Percentiles rank a stretch among this genome's conserved stretches.
These are phyloP conservation scores for Zosterops pallidus DNA, from an alignment of 2,113 vertebrate genomes.

Conservation along the genomic window DNA sequence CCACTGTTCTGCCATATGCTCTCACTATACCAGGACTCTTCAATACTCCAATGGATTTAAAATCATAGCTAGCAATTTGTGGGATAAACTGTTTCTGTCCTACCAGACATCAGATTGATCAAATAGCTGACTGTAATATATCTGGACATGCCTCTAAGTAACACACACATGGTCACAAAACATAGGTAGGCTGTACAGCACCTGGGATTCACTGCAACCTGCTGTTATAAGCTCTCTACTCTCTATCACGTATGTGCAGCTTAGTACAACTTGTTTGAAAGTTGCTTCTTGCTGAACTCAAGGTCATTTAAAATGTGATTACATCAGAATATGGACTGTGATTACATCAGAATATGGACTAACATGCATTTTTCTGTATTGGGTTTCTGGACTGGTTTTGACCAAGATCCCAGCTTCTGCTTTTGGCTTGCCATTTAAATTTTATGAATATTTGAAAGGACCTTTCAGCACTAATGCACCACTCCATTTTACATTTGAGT, in stretches of 20 bases:
- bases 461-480: background rate
- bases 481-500: background rate
- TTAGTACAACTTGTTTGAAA: background rate
- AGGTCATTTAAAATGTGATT: background rate
- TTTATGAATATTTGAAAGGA: background rate
- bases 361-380: background rate
- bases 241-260: background rate
- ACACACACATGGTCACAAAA: background rate
- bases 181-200: background rate
- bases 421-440: background rate
- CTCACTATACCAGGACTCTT: background rate
- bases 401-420: background rate
- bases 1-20: fast-evolving
- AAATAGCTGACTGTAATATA: background rate
- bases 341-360: background rate
- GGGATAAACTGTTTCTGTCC: background rate
- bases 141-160: background rate
- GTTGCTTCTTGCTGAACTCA: background rate
- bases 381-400: background rate
- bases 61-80: background rate
- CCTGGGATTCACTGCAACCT: background rate
- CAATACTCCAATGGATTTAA: background rate
- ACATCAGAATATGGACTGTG: background rate
- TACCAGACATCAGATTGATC: background rate
- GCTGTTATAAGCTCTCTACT: background rate